A percentile compares a stretch with the other conserved stretches of the same genome.
phyloP scores from a whole-genome alignment of 2,113 vertebrate genomes.

The Prunella fulvescens region DNA sequence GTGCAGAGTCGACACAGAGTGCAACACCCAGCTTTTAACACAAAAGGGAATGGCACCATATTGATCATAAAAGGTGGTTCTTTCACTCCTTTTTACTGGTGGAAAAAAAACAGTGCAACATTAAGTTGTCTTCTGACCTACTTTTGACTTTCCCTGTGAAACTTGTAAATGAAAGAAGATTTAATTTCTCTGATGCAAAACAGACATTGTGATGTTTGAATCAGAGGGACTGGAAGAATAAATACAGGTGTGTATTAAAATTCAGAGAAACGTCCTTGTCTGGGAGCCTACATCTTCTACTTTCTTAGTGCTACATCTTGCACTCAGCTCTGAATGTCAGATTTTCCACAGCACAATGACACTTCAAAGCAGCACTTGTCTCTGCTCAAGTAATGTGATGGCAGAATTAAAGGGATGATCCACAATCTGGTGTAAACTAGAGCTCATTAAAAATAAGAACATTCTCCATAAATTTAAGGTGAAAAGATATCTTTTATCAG shows the following conservation, averaged over 20 bases:
- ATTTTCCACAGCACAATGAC: constrained; percentile 53
- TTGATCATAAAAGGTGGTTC: neutral
- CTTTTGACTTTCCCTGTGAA: neutral
- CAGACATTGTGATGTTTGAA: neutral
- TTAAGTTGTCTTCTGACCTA: neutral
- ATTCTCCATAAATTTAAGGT: constrained; percentile 48
- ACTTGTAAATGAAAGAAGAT: neutral
- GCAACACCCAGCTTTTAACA: neutral
- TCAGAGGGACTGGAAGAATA: neutral
- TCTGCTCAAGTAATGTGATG: constrained; percentile 42
- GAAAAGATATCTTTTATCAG: constrained; percentile 55
- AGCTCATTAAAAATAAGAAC: constrained; percentile 62
- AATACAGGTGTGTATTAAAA: constrained; percentile 56
- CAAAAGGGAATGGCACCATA: neutral
- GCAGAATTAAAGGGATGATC: constrained; percentile 56
- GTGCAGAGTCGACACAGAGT: neutral
- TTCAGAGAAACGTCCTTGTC: constrained; percentile 10
- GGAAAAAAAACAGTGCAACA: neutral
- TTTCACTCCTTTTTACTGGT: neutral
- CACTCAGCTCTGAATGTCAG: constrained; percentile 18
- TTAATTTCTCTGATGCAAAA: neutral
- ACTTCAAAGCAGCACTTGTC: constrained; percentile 62
- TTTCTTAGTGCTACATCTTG: constrained; percentile 39
- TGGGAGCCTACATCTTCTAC: constrained; percentile 4
- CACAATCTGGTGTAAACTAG: constrained; percentile 59